Base-by-base conservation (phyloP, 1,140 invertebrate species). In the Drosophila paulistorum region DNA sequence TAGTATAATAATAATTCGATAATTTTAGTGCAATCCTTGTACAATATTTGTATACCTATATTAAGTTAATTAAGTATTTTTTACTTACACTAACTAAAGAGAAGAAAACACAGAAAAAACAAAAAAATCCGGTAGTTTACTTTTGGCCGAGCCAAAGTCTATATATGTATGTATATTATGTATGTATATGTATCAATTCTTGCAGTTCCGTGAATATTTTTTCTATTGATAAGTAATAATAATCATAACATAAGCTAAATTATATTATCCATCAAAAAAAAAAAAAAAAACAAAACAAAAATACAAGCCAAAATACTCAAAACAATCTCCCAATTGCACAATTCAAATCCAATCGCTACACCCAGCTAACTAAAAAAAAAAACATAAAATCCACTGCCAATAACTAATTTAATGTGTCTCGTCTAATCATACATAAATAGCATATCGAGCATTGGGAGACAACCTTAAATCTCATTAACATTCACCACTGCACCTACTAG, bases 21-120 rank as follows among this genome's bases (percentile, higher is more conserved):
- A 61, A 74, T 65, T 65, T 60, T 72, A 83, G 81, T 86, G 83
- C 82, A 86, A 86, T 86, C 75, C 68, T 65, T 66, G 79, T 86
- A 86, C 82, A 87, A 86, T 86, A 86, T 70, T 82, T 87, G 83
- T 86, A 87, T 77, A 65, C 42, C 14, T 66, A 69, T 59, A 41
- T 74, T 62, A 71, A 26, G 59, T 42, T 14, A 30, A 26, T 14
- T 59, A 70, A 58, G 61, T n/a, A 59, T 59, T 59, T 59, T 39
- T 35, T 41, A 62, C 55, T 17, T 57, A 33, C 13, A 30, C 30
- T 37, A 59, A 59, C 30, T 35, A 35, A 37, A 58, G 5, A 48
- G 17, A 17, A 48, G 17, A 20, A 48, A 14, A 48, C 17, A 17
- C 17, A 17, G 4, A 23, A 23, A 23, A 26, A 20, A 17, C 9